phyloP scores from a whole-genome alignment of 2,797 vertebrate genomes.

The Premnoplex brunnescens region DNA sequence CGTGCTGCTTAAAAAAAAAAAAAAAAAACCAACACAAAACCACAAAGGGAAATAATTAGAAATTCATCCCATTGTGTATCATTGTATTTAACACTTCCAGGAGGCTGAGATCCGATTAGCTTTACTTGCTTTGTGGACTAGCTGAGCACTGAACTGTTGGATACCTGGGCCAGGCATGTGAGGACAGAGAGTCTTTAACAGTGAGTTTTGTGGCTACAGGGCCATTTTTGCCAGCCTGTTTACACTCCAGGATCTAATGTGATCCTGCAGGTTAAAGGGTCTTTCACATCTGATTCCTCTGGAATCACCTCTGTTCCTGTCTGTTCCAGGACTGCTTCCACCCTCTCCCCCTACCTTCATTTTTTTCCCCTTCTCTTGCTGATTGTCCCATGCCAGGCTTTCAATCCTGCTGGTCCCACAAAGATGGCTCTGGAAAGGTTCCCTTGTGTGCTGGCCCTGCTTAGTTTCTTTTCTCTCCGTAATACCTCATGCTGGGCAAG shows the following conservation, averaged over 20 bases:
- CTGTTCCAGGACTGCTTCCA: background rate
- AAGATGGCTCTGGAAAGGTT: background rate
- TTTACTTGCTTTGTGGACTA: background rate
- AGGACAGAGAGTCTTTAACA: background rate
- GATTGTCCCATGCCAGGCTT: background rate
- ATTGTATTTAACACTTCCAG: background rate
- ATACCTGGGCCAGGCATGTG: rapidly evolving
- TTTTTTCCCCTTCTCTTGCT: background rate
- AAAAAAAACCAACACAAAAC: background rate
- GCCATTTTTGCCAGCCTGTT: background rate
- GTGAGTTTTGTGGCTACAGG: background rate
- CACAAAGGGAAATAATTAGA: background rate
- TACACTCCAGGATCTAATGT: background rate
- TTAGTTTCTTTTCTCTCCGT: background rate
- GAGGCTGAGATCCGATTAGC: background rate
- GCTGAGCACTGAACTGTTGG: background rate
- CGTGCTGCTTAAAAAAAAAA: background rate
- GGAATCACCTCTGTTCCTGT: background rate
- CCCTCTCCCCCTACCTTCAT: background rate
- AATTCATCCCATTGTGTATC: background rate
- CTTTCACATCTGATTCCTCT: background rate
- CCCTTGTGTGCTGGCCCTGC: background rate
- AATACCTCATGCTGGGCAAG: background rate
- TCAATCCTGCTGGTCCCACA: background rate
- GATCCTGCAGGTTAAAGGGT: background rate